Evolutionary conservation across 2,797 vertebrate species (phyloP), one percentile per base, ranked within the genome.

Genomic region (Cyclopterus lumpus): DNA sequence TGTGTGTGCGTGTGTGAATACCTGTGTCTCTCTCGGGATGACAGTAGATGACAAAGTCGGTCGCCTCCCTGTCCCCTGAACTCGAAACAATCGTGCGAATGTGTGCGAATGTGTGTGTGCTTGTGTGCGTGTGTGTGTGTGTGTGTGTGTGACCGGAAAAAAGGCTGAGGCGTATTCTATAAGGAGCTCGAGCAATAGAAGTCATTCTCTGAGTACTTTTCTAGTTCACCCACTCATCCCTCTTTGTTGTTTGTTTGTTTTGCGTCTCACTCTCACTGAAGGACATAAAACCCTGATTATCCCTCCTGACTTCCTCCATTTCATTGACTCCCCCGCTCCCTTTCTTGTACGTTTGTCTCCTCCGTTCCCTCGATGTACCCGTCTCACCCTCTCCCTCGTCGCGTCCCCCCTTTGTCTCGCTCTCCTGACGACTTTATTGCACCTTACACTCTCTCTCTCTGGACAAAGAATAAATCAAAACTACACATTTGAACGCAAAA

Each of bases 221-320:
- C 71, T n/a, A 63, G 34, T 77, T 82, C 83, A 58, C 77, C 86
- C 82, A 84, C 88, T 83, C 81, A 62, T 73, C 67, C 48, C 46
- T 73, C 74, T 85, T 75, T 91, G 77, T 87, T 85, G 81, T 75
- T 36, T 73, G 55, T 46, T 53, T 69, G 61, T 51, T 77, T 22
- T 62, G 46, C 24, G 61, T 82, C 84, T 83, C 73, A 73, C 79
- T 89, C 73, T 65, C 66, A 46, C 83, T 88, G 75, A 88, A 89
- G 79, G 84, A 93, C 88, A 91, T 93, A 93, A 91, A 91, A 91
- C 87, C 53, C 60, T 86, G 83, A 91, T 94, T 90, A 91, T 87
- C 86, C 91, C 77, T 86, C 75, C 88, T 54, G 49, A 77, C 86
- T 89, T 67, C 69, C 76, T 82, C 62, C 22, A 6, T 83, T 92